phyloP scores from a whole-genome alignment of 2,113 vertebrate species.

The Colistium nudipinnis region DNA sequence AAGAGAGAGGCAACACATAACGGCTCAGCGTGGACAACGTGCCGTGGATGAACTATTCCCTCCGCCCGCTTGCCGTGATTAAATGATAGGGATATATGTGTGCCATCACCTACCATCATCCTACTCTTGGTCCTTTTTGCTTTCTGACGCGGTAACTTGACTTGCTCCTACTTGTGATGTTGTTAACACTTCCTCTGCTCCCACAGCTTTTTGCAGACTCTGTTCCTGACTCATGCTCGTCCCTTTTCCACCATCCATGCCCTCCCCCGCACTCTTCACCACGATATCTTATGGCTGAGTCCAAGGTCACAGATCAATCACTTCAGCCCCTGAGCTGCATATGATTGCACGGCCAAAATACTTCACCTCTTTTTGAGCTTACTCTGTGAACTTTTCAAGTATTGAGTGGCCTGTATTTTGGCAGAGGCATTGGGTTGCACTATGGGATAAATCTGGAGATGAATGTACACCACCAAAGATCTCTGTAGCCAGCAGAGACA shows the following conservation, averaged over 20 bases:
- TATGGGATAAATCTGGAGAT: conserved; percentile 45
- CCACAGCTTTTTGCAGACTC: conserved; percentile 81
- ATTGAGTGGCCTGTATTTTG: conserved; percentile 47
- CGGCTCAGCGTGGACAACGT: conserved; percentile 36
- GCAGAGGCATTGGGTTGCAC: conserved; percentile 35
- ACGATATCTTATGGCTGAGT: conserved; percentile 74
- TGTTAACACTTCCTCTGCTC: conserved; percentile 82
- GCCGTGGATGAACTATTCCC: conserved; percentile 53
- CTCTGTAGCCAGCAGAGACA: conserved; percentile 23
- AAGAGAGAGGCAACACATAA: conserved; percentile 49
- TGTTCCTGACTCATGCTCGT: conserved; percentile 81
- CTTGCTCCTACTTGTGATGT: conserved; percentile 81
- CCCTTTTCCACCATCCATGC: conserved; percentile 77
- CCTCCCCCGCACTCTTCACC: conserved; percentile 78
- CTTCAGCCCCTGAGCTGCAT: conserved; percentile 65
- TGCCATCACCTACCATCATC: conserved; percentile 69
- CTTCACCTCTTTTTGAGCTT: conserved; percentile 66
- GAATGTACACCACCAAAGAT: conserved; percentile 20
- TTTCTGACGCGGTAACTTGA: conserved; percentile 78
- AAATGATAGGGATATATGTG: conserved; percentile 56
- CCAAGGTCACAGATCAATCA: conserved; percentile 77
- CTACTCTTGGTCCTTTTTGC: conserved; percentile 66
- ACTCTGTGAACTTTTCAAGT: conserved; percentile 59
- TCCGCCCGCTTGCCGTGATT: conserved; percentile 41
- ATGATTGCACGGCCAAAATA: conserved; percentile 64